phyloP scores from a whole-genome alignment of 2,113 vertebrate genomes.

The Marmota monax region DNA sequence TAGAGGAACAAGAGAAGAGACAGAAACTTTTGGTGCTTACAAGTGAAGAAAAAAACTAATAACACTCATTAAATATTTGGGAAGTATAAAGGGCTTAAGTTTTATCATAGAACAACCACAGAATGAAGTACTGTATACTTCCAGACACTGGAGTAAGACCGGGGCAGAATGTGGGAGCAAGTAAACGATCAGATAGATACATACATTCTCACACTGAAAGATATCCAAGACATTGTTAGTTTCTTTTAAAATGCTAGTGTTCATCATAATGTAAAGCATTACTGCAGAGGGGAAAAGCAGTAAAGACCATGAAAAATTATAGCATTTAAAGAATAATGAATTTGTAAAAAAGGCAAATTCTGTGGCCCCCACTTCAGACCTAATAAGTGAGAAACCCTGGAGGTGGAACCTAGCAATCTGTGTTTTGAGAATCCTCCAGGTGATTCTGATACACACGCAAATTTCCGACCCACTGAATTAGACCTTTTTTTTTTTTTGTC shows the following conservation, averaged over 20 bases:
- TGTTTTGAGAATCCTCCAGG: not conserved
- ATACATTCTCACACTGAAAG: not conserved
- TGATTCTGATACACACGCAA: not conserved
- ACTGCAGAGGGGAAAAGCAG: not conserved
- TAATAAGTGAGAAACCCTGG: not conserved
- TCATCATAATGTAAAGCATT: not conserved
- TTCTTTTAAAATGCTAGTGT: not conserved
- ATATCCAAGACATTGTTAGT: not conserved
- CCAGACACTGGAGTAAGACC: too few relatives aligned
- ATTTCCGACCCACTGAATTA: not conserved
- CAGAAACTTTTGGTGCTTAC: not conserved
- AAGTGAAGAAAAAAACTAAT: not conserved
- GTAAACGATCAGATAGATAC: not conserved
- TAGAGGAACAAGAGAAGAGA: not conserved
- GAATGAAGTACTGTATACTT: not conserved
- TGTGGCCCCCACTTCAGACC: not conserved
- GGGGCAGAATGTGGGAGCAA: too few relatives aligned
- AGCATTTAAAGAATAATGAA: conserved; percentile 9
- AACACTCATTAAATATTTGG: not conserved
- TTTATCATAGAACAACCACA: not conserved
- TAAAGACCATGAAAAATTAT: not conserved
- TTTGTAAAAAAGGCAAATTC: not conserved
- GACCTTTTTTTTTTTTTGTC: too few relatives aligned
- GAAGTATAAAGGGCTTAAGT: not conserved
- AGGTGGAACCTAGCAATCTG: not conserved